Base-by-base conservation (phyloP, 2,888 invertebrate genomes). In the Aporophyla nigra region DNA sequence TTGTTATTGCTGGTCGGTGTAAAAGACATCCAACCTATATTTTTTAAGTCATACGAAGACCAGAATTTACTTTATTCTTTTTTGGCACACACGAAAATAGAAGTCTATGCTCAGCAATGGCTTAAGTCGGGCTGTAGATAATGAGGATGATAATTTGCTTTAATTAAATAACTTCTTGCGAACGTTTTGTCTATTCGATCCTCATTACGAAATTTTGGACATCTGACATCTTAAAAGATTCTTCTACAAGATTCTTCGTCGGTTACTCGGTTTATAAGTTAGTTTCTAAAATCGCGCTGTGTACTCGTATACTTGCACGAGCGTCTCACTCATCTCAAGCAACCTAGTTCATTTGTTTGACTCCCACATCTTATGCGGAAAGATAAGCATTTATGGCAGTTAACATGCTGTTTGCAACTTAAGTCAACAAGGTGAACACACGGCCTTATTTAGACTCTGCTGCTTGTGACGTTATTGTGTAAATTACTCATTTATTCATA, bases 371-470 rank as follows among this genome's bases (percentile, higher is more conserved):
- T 63, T 70, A 59, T 27, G 54, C 62, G 54, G 54, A 65, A 70
- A 76, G 83, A 85, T 83, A 85, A 83, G 71, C 74, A 59, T 85
- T 82, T 76, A 85, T 82, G 78, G 33, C 43, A 75, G 66, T 76
- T 66, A 58, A 59, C 46, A 71, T 61, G 24, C 43, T 84, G 62
- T 70, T 79, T 67, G 46, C 59, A 46, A 67, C 21, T 63, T 43
- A 54, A 69, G 58, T 72, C 54, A 76, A 62, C 76, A 66, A 69
- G 65, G 71, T 58, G 61, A 76, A 85, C 53, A 66, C 27, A 69
- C 54, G 68, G 53, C 76, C 71, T 46, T 82, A 85, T 76, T 81
- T 82, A 71, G 71, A 12, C 19, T 51, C 9, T 53, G 40, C 43
- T 33, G 58, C n/a, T 27, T 54, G 27, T 74, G 53, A 62, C 46